Base-by-base conservation (phyloP, 2,888 invertebrate species). In the Amphipoea lucens region DNA sequence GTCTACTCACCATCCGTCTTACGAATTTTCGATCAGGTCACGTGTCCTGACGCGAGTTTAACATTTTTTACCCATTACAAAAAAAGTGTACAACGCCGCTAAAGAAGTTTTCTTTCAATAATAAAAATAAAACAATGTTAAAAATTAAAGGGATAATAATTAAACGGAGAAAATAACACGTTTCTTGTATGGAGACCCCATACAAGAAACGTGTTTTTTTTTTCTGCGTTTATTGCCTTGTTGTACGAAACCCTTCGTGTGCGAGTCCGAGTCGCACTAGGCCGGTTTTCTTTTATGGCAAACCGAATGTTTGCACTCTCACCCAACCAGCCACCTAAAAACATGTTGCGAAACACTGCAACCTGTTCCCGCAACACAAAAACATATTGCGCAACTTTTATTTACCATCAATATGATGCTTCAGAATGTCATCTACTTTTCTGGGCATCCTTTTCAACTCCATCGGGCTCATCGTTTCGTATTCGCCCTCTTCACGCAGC, bases 361-460 rank as follows among this genome's bases (percentile, higher is more conserved):
- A 40, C 40, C 2, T 54, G 54, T 20, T 36, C 20, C 45, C 4
- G 7, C 3, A 17, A 36, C 36, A 57, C 1, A n/a, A 71, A 57
- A 40, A 40, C 3, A n/a, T 6, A 1, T 6, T n/a, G 0, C 4
- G 1, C 60, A 71, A 70, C 36, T 23, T 36, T 57, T 71, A 2
- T 62, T 71, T 71, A 71, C 71, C 71, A n/a, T 40, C 11, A 40
- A 20, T n/a, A 40, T 54, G 51, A 23, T 60, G n/a, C 12, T 40
- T 71, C 0, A 20, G n/a, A 62, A 40, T 60, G 17, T 40, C n/a
- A 6, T 71, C 40, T 62, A 62, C 17, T 11, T 62, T n/a, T n/a
- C 89, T 83, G 2, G 89, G 84, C 5, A 82, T 78, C 36, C 89
- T 82, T 2, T 62, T 54, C 40, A 72, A 42, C 23, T 80, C 79